These are phyloP conservation scores for Cydia splendana DNA, from an alignment of 1,140 invertebrate genomes.

Conservation along the genomic window DNA sequence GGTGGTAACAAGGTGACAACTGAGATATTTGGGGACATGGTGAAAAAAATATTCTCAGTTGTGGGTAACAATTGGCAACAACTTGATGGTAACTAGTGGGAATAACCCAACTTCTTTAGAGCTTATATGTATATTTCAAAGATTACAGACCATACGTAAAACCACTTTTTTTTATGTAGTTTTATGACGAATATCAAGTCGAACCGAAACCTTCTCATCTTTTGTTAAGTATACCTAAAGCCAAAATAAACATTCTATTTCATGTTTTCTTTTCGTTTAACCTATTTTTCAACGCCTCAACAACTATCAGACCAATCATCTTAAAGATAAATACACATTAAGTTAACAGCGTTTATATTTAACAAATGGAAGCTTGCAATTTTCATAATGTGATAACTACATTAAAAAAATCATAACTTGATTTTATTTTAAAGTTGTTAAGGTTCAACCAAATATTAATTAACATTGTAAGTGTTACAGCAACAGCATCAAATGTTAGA, in stretches of 20 bases:
- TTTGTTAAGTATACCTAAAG: constrained; percentile 1
- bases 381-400: constrained; percentile 60
- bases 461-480: constrained; percentile 3
- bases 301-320: constrained; percentile 20
- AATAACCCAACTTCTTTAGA: too few relatives aligned
- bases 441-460: neutral
- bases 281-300: constrained; percentile 3
- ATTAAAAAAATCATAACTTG: constrained; percentile 56
- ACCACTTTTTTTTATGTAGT: neutral
- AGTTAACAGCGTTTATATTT: constrained; percentile 55
- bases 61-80: too few relatives aligned
- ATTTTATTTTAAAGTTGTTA: neutral
- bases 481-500: neutral
- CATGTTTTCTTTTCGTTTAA: neutral
- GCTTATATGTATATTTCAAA: too few relatives aligned
- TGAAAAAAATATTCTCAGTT: too few relatives aligned
- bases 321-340: constrained; percentile 57
- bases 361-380: constrained; percentile 54
- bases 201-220: neutral
- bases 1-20: too few relatives aligned
- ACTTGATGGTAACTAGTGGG: too few relatives aligned
- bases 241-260: neutral
- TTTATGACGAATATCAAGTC: neutral
- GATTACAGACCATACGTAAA: neutral
- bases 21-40: too few relatives aligned